A percentile compares a stretch with the other conserved stretches of the same genome.
phyloP scores from a whole-genome alignment of 2,888 invertebrate species.

The Sycophila texana region DNA sequence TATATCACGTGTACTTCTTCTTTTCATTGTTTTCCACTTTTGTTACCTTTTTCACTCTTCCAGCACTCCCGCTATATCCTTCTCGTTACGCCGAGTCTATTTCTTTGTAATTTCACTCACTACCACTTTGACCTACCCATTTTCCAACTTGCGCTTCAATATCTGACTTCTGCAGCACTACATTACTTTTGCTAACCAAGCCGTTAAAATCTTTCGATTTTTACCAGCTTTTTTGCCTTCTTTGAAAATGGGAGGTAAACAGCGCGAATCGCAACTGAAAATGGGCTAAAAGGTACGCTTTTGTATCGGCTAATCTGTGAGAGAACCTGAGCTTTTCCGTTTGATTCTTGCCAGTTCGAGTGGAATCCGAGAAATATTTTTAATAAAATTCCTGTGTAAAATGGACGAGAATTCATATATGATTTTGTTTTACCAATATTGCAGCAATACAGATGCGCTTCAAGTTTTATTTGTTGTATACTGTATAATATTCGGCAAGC shows the following conservation, averaged over 20 bases:
- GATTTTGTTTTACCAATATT: too few species aligned
- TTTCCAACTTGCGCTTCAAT: slow-evolving; percentile 10
- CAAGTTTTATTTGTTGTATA: too few species aligned
- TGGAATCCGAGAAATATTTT: not conserved
- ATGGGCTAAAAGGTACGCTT: not conserved
- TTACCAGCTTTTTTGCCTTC: not conserved
- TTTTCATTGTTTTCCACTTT: slow-evolving; percentile 10
- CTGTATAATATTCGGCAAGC: too few species aligned
- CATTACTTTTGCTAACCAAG: not conserved
- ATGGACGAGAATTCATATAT: too few species aligned
- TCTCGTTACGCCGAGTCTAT: not conserved
- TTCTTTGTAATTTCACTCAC: slow-evolving; percentile 11
- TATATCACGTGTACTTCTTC: too few species aligned
- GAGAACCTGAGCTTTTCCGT: too few species aligned
- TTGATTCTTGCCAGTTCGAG: too few species aligned
- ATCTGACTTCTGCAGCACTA: not conserved
- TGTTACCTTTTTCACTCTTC: not conserved
- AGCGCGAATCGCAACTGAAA: not conserved
- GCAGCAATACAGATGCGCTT: too few species aligned
- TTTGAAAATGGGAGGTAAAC: not conserved
- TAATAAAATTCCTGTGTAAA: too few species aligned
- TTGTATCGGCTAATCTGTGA: too few species aligned
- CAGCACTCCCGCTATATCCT: not conserved
- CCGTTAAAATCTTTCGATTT: slow-evolving; percentile 13
- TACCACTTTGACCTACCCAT: not conserved